phyloP scores from a whole-genome alignment of 2,888 invertebrate genomes.

The Drosophila birchii region DNA sequence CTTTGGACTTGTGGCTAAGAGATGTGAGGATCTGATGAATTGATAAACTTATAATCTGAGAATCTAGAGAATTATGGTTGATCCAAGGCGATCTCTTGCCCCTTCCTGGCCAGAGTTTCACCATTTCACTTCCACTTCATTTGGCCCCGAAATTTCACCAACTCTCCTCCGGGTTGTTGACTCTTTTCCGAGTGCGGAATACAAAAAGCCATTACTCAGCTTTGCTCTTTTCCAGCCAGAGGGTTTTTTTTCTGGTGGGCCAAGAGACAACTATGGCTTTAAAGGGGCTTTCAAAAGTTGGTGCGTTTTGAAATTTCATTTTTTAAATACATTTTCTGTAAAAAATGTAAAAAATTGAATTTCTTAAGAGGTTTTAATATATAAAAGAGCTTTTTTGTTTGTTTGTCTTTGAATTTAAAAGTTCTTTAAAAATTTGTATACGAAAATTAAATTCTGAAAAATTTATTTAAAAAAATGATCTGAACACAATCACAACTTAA shows the following conservation, averaged over 20 bases:
- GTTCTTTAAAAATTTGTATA: no score
- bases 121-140: conserved; percentile 53
- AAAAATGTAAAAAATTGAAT: background rate
- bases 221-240: conserved; percentile 7
- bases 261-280: background rate
- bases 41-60: conserved; percentile 12
- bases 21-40: conserved; percentile 6
- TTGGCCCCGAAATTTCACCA: conserved; percentile 69
- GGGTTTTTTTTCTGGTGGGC: conserved; percentile 26
- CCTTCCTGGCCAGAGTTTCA: conserved; percentile 27
- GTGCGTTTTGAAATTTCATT: no score
- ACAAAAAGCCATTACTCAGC: conserved; percentile 28
- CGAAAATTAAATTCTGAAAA: no score
- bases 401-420: no score
- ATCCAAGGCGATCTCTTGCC: conserved; percentile 4
- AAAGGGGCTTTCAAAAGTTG: background rate
- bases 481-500: background rate
- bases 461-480: background rate
- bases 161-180: conserved; percentile 60
- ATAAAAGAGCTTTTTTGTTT: no score
- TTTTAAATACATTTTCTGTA: background rate
- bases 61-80: background rate
- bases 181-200: conserved; percentile 52
- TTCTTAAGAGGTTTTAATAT: background rate
- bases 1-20: conserved; percentile 22